These are phyloP conservation scores for Chlorodrepanis virens DNA, from an alignment of 2,113 vertebrate species.

Conservation along the genomic window DNA sequence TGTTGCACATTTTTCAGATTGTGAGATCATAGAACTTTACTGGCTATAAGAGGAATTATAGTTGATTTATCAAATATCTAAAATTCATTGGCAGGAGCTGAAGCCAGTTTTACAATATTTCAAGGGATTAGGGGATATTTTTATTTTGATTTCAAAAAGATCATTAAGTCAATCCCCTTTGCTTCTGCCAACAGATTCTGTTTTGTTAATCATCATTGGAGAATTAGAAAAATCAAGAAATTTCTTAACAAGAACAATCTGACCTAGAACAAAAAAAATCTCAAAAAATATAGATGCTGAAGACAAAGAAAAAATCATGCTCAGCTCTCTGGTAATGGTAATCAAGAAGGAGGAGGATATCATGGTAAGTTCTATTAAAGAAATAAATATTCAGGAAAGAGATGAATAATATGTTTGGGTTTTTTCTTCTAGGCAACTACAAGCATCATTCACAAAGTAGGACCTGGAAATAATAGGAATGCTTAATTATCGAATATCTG, in stretches of 20 bases:
- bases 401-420: accelerated
- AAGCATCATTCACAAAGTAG: not conserved
- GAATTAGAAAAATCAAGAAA: not conserved
- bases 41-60: not conserved
- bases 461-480: not conserved
- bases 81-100: not conserved
- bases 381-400: not conserved
- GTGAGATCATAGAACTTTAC: not conserved
- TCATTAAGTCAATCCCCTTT: not conserved
- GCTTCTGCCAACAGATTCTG: not conserved
- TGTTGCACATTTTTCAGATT: not conserved
- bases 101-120: not conserved
- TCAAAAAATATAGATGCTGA: not conserved
- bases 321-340: not conserved
- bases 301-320: not conserved
- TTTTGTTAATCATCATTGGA: not conserved
- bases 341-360: not conserved
- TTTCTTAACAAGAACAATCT: not conserved
- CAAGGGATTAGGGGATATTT: not conserved
- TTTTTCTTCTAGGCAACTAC: not conserved
- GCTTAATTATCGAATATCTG: not conserved
- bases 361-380: not conserved
- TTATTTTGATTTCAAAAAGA: not conserved
- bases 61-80: not conserved
- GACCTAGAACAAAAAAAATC: not conserved